phyloP scores from a whole-genome alignment of 53 echinoderm and acorn worm genomes.

The Henricia sp. region DNA sequence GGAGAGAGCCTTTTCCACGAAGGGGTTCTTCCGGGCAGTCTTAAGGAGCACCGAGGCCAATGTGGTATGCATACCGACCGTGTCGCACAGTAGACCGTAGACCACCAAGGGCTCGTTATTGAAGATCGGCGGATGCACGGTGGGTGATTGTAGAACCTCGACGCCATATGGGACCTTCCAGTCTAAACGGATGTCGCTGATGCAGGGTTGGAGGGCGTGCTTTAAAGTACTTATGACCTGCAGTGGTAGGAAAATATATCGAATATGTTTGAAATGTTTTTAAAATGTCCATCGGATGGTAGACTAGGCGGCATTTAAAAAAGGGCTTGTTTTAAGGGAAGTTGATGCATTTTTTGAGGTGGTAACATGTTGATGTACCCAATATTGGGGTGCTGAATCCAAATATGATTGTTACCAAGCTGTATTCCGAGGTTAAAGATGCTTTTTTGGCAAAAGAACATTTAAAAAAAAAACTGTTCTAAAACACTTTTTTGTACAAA shows the following conservation, averaged over 20 bases:
- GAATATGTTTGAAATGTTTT: neutral
- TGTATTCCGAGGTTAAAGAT: too few species aligned
- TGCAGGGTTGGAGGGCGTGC: slow-evolving; percentile 86
- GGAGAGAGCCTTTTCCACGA: slow-evolving; percentile 71
- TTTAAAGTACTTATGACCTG: slow-evolving; percentile 85
- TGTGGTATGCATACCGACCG: slow-evolving; percentile 84
- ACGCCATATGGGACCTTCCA: slow-evolving; percentile 91
- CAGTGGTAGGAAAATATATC: too few species aligned
- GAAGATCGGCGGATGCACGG: slow-evolving; percentile 73
- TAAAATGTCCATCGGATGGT: too few species aligned
- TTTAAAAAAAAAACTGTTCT: too few species aligned
- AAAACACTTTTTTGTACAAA: too few species aligned
- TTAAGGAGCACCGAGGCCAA: slow-evolving; percentile 82
- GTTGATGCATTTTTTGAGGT: too few species aligned
- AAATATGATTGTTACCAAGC: too few species aligned
- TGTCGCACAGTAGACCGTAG: slow-evolving; percentile 91
- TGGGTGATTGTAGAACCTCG: slow-evolving; percentile 84
- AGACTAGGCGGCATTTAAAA: too few species aligned
- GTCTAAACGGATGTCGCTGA: slow-evolving; percentile 85
- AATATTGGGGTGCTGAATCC: too few species aligned
- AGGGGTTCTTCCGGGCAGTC: slow-evolving; percentile 69
- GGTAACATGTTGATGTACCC: too few species aligned
- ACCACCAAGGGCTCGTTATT: slow-evolving; percentile 88
- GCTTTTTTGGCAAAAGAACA: too few species aligned
- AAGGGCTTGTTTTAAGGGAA: too few species aligned